Percentiles rank a stretch among this genome's conserved stretches.
phyloP scores from a whole-genome alignment of 2,888 invertebrate species.

The Spilosoma lubricipeda region DNA sequence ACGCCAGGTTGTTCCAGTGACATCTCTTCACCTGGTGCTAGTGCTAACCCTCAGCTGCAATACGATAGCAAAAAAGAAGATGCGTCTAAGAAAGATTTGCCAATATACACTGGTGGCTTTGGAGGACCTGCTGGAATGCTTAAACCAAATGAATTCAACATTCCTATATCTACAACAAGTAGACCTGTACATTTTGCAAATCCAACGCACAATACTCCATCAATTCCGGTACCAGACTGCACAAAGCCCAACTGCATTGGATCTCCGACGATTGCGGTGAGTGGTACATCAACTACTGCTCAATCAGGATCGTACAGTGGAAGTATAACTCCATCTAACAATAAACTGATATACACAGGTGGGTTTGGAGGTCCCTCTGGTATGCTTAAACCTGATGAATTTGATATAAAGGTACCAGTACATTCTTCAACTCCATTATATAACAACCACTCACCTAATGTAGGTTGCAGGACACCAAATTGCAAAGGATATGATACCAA shows the following conservation, averaged over 20 bases:
- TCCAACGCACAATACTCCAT: conserved; percentile 36
- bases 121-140: conserved; percentile 61
- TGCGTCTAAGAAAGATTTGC: conserved; percentile 29
- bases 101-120: conserved; percentile 65
- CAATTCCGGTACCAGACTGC: conserved; percentile 29
- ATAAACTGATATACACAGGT: conserved; percentile 43
- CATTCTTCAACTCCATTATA: conserved; percentile 12
- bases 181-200: conserved; percentile 31
- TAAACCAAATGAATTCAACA: conserved; percentile 41
- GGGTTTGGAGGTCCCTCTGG: conserved; percentile 50
- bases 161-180: conserved; percentile 26
- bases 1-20: conserved; percentile 36
- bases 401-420: conserved; percentile 21
- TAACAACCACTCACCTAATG: neutral
- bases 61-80: conserved; percentile 15
- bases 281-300: conserved; percentile 22
- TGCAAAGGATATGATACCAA: conserved; percentile 26
- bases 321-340: neutral
- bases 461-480: conserved; percentile 26
- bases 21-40: conserved; percentile 18
- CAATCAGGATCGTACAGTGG: conserved; percentile 34
- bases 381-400: conserved; percentile 39
- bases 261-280: conserved; percentile 22
- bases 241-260: conserved; percentile 35
- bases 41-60: conserved; percentile 11